A percentile compares a stretch with the other conserved stretches of the same genome.
phyloP scores from a whole-genome alignment of 1,140 invertebrate species.

The Drosophila ambigua region DNA sequence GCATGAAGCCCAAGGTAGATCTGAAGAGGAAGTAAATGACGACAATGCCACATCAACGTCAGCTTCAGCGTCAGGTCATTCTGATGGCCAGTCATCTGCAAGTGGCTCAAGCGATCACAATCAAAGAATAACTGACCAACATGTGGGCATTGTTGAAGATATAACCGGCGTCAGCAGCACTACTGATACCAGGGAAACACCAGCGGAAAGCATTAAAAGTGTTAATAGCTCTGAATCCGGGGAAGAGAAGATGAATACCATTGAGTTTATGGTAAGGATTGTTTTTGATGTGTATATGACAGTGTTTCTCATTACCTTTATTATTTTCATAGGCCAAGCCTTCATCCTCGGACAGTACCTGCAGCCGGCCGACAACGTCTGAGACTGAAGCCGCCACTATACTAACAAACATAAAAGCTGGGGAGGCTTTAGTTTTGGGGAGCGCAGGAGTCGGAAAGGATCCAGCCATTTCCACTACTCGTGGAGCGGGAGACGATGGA shows the following conservation, averaged over 20 bases:
- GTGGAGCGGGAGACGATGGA: not conserved
- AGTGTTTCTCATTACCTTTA: not conserved
- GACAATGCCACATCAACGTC: conserved; percentile 46
- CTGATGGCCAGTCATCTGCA: not conserved
- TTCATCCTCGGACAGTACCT: not conserved
- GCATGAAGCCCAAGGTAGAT: conserved; percentile 5
- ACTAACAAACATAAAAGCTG: conserved; percentile 73
- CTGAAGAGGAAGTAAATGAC: conserved; percentile 30
- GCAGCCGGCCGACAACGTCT: conserved; percentile 48
- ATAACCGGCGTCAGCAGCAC: conserved; percentile 64
- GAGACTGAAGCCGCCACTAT: conserved; percentile 78
- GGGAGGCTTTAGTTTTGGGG: conserved; percentile 37
- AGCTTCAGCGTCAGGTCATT: not conserved
- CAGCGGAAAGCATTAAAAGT: not conserved
- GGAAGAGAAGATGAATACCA: not conserved
- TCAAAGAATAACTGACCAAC: not conserved
- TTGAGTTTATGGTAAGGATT: conserved; percentile 20
- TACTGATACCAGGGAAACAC: conserved; percentile 34
- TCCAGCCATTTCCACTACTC: conserved; percentile 24
- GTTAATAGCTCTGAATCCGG: not conserved
- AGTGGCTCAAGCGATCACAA: not conserved
- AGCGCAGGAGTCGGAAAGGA: conserved; percentile 28
- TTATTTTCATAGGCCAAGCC: conserved; percentile 11
- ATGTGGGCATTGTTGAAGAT: conserved; percentile 39
- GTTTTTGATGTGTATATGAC: not conserved